phyloP scores from a whole-genome alignment of 2,888 invertebrate species.

The Crematogaster levior region DNA sequence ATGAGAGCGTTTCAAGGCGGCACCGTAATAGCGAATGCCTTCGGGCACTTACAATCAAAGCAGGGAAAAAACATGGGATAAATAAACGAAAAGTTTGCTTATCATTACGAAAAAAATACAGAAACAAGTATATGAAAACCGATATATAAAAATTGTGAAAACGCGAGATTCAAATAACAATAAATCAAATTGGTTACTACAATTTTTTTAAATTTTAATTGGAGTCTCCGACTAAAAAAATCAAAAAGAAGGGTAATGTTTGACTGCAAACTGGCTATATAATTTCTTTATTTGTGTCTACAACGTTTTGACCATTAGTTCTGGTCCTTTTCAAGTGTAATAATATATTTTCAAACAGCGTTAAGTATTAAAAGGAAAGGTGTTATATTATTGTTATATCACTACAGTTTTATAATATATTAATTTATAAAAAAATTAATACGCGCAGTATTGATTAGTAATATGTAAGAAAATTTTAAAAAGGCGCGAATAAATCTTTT shows the following conservation, averaged over 20 bases:
- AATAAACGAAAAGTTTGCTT: slow-evolving; percentile 37
- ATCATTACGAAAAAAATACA: background rate
- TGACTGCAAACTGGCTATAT: too few species aligned
- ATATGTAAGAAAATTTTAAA: background rate
- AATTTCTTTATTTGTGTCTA: too few species aligned
- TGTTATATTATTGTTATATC: too few species aligned
- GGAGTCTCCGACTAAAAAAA: background rate
- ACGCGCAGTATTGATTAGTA: background rate
- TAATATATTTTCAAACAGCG: too few species aligned
- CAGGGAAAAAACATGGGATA: slow-evolving; percentile 45
- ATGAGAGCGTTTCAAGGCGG: slow-evolving; percentile 57
- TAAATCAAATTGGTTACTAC: background rate
- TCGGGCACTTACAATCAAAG: slow-evolving; percentile 24
- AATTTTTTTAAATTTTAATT: background rate
- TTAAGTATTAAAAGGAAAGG: too few species aligned
- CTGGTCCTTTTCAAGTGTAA: too few species aligned
- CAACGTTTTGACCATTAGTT: too few species aligned
- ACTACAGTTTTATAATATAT: too few species aligned
- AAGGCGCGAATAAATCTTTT: background rate
- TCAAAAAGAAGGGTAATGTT: too few species aligned
- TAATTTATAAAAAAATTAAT: background rate
- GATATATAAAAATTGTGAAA: background rate
- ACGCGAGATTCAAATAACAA: background rate
- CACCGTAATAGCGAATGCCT: slow-evolving; percentile 22
- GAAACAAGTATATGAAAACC: background rate